Evolutionary conservation across 2,113 vertebrate genomes (phyloP).

Genomic region (Mormyrus lacerda): DNA sequence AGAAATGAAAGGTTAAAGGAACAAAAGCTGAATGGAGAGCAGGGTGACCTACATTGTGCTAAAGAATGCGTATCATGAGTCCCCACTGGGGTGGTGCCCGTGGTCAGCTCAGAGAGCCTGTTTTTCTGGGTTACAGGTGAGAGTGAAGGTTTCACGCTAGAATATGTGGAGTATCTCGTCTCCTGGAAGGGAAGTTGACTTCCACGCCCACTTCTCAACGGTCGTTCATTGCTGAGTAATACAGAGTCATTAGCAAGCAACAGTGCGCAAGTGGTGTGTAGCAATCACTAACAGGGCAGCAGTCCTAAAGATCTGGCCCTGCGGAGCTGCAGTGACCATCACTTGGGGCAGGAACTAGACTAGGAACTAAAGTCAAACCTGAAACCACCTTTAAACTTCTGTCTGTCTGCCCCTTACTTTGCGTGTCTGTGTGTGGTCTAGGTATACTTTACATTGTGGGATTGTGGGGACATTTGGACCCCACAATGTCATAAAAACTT

Average conservation of each 20-base stretch:
- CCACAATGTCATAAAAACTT: neutral
- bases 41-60: neutral
- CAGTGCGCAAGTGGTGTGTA: neutral
- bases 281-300: neutral
- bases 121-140: neutral
- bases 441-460: neutral
- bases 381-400: neutral
- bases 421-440: neutral
- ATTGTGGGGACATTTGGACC: too few species aligned
- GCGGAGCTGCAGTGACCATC: neutral
- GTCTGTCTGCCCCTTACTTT: neutral
- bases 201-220: neutral
- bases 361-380: neutral
- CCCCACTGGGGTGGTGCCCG: neutral
- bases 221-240: neutral
- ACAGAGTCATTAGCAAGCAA: neutral
- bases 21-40: neutral
- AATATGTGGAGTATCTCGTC: neutral
- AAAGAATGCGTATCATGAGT: neutral
- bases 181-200: neutral
- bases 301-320: neutral
- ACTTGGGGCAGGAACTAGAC: neutral
- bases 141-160: neutral
- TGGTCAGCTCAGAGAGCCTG: neutral
- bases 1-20: neutral